Evolutionary conservation across 1,140 invertebrate species (phyloP).

Genomic region (Dolichoris vasculosae): DNA sequence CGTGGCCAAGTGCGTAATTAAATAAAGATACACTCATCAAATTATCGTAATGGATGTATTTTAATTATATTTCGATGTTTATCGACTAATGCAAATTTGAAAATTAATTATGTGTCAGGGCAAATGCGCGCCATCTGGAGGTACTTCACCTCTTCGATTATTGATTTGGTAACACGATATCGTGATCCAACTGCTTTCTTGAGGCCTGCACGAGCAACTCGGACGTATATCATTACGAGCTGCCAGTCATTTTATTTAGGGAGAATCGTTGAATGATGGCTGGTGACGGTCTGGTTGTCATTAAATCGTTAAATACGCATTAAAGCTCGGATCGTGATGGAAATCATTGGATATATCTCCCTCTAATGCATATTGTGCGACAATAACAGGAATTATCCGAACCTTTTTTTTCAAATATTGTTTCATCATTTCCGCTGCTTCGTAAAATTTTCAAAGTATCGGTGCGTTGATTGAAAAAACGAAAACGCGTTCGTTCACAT

Average conservation of each 20-base stretch:
- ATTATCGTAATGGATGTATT: no score
- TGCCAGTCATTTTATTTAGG: constrained; percentile 38
- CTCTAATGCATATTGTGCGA: constrained; percentile 34
- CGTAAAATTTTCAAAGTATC: background rate
- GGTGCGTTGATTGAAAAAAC: no score
- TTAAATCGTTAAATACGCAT: constrained; percentile 68
- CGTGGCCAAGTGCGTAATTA: no score
- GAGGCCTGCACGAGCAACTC: background rate
- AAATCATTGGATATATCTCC: constrained; percentile 62
- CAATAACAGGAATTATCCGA: constrained; percentile 26
- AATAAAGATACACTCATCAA: no score
- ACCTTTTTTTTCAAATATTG: background rate
- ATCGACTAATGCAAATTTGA: no score
- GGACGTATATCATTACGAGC: background rate
- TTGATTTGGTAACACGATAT: constrained; percentile 30
- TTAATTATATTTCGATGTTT: no score
- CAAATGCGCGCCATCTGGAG: background rate
- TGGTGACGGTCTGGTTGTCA: constrained; percentile 59
- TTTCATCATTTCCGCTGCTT: constrained; percentile 23
- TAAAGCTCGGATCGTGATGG: constrained; percentile 62
- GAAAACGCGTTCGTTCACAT: no score
- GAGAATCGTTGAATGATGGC: constrained; percentile 55
- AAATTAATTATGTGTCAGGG: background rate
- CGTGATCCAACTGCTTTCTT: background rate
- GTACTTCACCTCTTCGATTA: constrained; percentile 11